Evolutionary conservation across 2,888 invertebrate species (phyloP).

Genomic region (Rhagophthalmus giganteus): DNA sequence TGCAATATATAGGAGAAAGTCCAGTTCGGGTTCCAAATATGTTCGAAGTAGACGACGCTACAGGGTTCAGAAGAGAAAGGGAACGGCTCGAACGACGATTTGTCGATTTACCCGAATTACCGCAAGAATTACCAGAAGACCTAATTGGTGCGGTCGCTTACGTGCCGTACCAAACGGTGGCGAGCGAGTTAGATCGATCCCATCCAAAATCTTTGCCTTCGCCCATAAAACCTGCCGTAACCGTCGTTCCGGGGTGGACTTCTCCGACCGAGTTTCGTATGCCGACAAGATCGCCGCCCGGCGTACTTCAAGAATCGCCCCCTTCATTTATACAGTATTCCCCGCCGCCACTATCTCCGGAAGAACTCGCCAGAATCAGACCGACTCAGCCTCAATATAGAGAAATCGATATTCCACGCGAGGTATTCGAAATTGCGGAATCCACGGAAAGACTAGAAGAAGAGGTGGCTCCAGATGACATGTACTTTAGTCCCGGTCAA

Average conservation of each 20-base stretch:
- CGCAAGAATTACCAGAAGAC: constrained; percentile 3
- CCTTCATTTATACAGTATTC: constrained; percentile 3
- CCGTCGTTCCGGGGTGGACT: constrained; percentile 4
- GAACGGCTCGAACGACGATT: constrained; percentile 2
- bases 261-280: not conserved
- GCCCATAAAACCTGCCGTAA: not conserved
- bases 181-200: not conserved
- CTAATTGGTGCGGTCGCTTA: not conserved
- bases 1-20: not conserved
- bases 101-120: not conserved
- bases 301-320: not conserved
- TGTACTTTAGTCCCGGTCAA: not conserved
- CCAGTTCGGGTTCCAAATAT: not conserved
- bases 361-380: not conserved
- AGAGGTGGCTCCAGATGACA: not conserved
- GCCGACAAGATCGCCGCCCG: not conserved
- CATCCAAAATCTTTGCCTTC: constrained; percentile 1
- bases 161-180: not conserved
- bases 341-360: constrained; percentile 10
- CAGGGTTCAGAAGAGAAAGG: constrained; percentile 5
- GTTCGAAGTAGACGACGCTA: constrained; percentile 3
- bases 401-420: not conserved
- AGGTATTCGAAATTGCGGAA: too few relatives aligned
- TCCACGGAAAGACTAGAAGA: not conserved
- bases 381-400: not conserved